A percentile compares a stretch with the other conserved stretches of the same genome.
Evolutionary conservation across 2,113 vertebrate genomes (phyloP).

Genomic region (Seriola dumerili): DNA sequence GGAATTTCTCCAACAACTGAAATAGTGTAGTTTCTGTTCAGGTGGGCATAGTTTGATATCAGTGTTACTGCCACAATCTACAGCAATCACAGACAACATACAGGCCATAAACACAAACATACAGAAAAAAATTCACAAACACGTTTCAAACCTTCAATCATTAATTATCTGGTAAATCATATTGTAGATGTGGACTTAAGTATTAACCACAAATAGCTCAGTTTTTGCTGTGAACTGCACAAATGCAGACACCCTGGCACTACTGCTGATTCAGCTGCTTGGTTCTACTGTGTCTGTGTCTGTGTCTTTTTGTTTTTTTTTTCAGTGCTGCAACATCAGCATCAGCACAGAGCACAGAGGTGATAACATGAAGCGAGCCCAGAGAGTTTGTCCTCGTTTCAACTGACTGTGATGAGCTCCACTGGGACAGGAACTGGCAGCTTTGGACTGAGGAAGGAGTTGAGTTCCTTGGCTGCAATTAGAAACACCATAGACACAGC

Average conservation of each 20-base stretch:
- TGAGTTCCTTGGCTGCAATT: constrained; percentile 90
- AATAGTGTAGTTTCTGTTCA: constrained; percentile 85
- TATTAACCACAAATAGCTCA: constrained; percentile 55
- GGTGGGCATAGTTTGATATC: constrained; percentile 85
- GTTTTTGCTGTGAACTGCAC: constrained; percentile 64
- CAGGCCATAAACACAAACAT: constrained; percentile 9
- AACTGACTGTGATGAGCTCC: constrained; percentile 91
- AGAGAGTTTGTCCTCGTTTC: constrained; percentile 48
- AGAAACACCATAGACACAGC: constrained; percentile 87
- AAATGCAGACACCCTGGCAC: constrained; percentile 29
- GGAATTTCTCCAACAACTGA: constrained; percentile 92
- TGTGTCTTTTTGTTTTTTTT: constrained; percentile 31
- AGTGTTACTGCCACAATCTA: constrained; percentile 92
- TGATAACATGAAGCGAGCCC: constrained; percentile 25
- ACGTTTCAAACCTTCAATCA: constrained; percentile 34
- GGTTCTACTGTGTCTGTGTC: constrained; percentile 49
- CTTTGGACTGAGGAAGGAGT: constrained; percentile 82
- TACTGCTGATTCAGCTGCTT: constrained; percentile 67
- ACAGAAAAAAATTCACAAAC: background rate
- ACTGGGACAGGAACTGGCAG: constrained; percentile 92
- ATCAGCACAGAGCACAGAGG: constrained; percentile 26
- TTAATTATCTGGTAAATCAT: constrained; percentile 58
- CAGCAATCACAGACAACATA: constrained; percentile 37
- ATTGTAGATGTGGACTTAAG: constrained; percentile 50
- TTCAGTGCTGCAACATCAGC: constrained; percentile 58